These are phyloP conservation scores for Ovis canadensis DNA, from an alignment of 2,113 vertebrate genomes.

Conservation along the genomic window DNA sequence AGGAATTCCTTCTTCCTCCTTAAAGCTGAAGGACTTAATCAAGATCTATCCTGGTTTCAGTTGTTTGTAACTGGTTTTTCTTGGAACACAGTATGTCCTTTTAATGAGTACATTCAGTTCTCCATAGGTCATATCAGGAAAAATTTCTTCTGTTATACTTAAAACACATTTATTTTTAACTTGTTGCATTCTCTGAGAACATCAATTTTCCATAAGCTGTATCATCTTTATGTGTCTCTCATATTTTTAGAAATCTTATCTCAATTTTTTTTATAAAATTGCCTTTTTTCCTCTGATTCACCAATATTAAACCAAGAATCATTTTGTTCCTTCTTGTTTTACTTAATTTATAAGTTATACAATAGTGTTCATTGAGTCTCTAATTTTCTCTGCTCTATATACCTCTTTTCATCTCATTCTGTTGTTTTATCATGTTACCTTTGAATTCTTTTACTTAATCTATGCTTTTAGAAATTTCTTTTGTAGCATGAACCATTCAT, in stretches of 20 bases:
- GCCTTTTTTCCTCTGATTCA: not conserved
- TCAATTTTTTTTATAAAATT: not conserved
- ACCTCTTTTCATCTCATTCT: not conserved
- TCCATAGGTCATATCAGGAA: not conserved
- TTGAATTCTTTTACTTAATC: not conserved
- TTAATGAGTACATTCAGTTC: not conserved
- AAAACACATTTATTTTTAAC: slow-evolving; percentile 9
- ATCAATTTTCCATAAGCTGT: not conserved
- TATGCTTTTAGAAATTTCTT: not conserved
- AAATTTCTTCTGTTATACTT: not conserved
- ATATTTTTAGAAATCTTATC: not conserved
- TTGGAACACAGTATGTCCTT: not conserved
- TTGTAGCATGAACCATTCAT: not conserved
- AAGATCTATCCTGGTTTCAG: not conserved
- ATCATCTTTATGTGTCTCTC: not conserved
- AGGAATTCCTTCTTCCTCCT: not conserved
- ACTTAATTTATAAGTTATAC: not conserved
- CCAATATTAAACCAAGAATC: not conserved
- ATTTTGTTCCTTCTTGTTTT: not conserved
- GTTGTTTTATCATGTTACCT: not conserved
- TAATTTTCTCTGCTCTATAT: not conserved
- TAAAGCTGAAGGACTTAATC: not conserved
- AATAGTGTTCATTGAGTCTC: not conserved
- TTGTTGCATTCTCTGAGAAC: not conserved
- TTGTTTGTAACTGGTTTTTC: not conserved